Evolutionary conservation across 1,140 invertebrate species (phyloP), one percentile per base, ranked within the genome.

Genomic region (Catajapyx aquilonaris): DNA sequence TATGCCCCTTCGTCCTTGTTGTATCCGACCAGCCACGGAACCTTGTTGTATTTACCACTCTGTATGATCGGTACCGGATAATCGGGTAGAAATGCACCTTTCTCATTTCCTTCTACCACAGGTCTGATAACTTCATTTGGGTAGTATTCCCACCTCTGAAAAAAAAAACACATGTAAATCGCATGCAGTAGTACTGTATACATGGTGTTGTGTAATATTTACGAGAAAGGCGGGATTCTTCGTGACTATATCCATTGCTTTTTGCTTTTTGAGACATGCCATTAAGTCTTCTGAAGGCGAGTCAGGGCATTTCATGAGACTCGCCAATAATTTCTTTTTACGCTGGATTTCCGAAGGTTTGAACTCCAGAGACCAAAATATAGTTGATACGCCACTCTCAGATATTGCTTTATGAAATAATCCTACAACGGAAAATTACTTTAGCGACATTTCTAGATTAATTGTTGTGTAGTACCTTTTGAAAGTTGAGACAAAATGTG

Each of bases 171-270:
- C n/a, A n/a, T n/a, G n/a, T n/a, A n/a, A n/a, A n/a, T n/a, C n/a
- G n/a, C n/a, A n/a, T n/a, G n/a, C n/a, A n/a, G n/a, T n/a, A n/a
- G n/a, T n/a, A n/a, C n/a, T n/a, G n/a, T n/a, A n/a, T n/a, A n/a
- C n/a, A n/a, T n/a, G n/a, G n/a, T n/a, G n/a, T n/a, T n/a, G n/a
- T n/a, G n/a, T n/a, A n/a, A 18, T 16, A 60, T 57, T 57, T 57
- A 77, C 74, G 57, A 69, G 65, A 42, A 72, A 72, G 28, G 54
- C 45, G 40, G 60, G 63, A 46, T 76, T 64, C 1, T 67, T 65
- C 20, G 55, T 60, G 18, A 75, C 68, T 25, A 78, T 67, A 2
- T 71, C 63, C 1, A 58, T 50, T 1, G 68, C 62, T 5, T 62
- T 54, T 39, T 65, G 68, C 11, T 52, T 55, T 1, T 65, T 59